Conservation (phyloP, 2,113 vertebrate species). For the Irena cyanogastra region DNA sequence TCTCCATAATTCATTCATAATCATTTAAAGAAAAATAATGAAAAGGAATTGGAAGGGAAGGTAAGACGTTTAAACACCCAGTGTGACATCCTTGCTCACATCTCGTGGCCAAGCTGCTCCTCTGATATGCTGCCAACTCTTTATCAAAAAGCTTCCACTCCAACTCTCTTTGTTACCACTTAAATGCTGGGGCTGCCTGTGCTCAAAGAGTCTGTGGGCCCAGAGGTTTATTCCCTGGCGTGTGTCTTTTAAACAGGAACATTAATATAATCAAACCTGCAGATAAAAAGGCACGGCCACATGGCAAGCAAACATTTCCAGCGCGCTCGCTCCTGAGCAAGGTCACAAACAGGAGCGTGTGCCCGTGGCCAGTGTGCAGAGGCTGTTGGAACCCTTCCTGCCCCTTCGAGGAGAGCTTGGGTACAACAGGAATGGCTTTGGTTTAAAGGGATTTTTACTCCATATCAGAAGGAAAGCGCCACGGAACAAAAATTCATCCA, state of each 20-base stretch:
- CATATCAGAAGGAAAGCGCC: neutral
- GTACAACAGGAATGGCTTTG: neutral
- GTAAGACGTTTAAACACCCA: neutral
- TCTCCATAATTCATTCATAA: neutral
- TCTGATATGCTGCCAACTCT: conserved; percentile 1
- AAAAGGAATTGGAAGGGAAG: neutral
- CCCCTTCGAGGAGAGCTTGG: neutral
- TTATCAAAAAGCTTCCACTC: neutral
- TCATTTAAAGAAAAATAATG: neutral
- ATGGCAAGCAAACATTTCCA: neutral
- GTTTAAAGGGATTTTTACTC: neutral
- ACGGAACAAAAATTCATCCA: neutral
- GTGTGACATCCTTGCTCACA: neutral
- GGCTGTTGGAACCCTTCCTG: neutral
- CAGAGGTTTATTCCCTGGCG: neutral
- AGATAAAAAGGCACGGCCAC: conserved; percentile 7
- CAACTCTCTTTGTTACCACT: neutral
- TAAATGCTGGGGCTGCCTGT: neutral
- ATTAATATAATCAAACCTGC: neutral
- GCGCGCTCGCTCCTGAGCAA: accelerated
- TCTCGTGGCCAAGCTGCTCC: neutral
- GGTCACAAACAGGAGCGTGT: accelerated
- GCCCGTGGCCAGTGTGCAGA: accelerated
- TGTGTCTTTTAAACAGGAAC: conserved; percentile 34
- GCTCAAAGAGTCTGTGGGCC: neutral